Conservation (phyloP, 2,113 vertebrate species). For the Chrysemys picta region DNA sequence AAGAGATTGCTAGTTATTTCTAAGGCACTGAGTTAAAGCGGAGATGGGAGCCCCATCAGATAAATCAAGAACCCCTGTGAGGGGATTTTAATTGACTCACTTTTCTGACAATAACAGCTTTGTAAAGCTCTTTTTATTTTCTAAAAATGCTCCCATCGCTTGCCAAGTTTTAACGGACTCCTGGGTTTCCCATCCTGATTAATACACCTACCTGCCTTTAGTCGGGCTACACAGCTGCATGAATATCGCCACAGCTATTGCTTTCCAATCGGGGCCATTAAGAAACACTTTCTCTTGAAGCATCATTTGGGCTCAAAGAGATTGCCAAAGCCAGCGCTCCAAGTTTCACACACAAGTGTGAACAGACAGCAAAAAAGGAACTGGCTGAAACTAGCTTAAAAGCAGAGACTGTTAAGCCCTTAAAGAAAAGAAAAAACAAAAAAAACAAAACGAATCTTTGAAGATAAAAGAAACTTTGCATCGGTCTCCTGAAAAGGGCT, state of each 20-base stretch:
- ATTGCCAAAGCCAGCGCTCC: background rate
- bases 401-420: conserved; percentile 9
- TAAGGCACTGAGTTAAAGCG: background rate
- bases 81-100: background rate
- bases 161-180: background rate
- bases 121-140: background rate
- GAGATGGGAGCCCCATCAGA: background rate
- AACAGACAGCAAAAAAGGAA: background rate
- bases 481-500: background rate
- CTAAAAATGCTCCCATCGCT: background rate
- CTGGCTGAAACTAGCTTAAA: conserved; percentile 15
- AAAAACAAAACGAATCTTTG: background rate
- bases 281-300: background rate
- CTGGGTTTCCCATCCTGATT: background rate
- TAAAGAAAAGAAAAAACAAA: background rate
- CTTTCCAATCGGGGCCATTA: background rate
- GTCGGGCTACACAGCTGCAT: background rate
- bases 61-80: background rate
- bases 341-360: background rate
- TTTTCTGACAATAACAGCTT: background rate
- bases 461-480: background rate
- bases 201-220: background rate
- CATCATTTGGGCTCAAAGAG: background rate
- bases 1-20: background rate
- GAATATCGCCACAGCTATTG: background rate